A percentile compares a stretch with the other conserved stretches of the same genome.
phyloP scores from a whole-genome alignment of 2,797 vertebrate genomes.

The Sebastiscus albofasciatus region DNA sequence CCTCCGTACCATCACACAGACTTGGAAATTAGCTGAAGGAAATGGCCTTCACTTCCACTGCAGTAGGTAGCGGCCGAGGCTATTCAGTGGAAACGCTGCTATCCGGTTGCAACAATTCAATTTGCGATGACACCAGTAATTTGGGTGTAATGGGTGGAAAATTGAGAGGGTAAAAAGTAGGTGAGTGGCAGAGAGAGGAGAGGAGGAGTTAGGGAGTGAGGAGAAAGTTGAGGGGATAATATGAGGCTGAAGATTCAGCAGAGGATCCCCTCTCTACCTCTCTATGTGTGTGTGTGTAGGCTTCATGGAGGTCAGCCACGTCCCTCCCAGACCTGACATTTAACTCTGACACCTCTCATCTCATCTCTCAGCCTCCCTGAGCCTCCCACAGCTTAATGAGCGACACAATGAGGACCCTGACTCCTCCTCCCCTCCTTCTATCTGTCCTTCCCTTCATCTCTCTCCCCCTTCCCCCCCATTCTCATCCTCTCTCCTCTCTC shows the following conservation, averaged over 20 bases:
- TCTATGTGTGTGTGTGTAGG: conserved; percentile 35
- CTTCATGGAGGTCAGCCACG: conserved; percentile 62
- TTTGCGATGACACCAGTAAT: conserved; percentile 71
- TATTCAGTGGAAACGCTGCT: conserved; percentile 55
- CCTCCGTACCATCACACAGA: conserved; percentile 70
- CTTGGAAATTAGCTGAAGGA: conserved; percentile 74
- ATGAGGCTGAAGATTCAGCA: conserved; percentile 32
- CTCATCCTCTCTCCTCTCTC: conserved; percentile 66
- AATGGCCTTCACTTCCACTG: conserved; percentile 63
- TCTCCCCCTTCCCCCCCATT: conserved; percentile 34
- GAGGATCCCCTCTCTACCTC: conserved; percentile 42
- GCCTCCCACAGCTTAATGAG: conserved; percentile 79
- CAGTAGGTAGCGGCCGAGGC: conserved; percentile 40
- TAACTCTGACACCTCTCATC: conserved; percentile 79
- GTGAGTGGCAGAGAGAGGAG: conserved; percentile 49
- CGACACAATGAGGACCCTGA: conserved; percentile 72
- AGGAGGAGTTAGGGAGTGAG: conserved; percentile 27
- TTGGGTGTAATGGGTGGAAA: conserved; percentile 69
- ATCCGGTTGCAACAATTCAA: conserved; percentile 61
- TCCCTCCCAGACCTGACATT: conserved; percentile 81
- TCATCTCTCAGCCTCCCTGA: conserved; percentile 70
- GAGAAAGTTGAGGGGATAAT: conserved; percentile 62
- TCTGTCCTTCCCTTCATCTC: conserved; percentile 73
- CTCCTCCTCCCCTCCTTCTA: conserved; percentile 58
- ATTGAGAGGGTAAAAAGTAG: conserved; percentile 50